phyloP scores from a whole-genome alignment of 1,140 invertebrate species.

The Halictus rubicundus region DNA sequence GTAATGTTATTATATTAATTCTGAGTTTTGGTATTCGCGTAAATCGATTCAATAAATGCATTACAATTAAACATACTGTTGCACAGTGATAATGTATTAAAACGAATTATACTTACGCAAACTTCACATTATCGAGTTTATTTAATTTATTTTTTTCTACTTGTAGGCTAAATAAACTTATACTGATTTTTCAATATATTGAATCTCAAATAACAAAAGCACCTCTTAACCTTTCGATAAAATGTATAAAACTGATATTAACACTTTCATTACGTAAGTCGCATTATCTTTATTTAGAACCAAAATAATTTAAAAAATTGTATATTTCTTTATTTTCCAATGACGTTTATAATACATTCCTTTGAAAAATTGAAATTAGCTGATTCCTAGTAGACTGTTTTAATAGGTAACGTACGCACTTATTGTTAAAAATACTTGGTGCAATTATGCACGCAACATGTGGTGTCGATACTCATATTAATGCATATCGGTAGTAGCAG shows the following conservation, averaged over 20 bases:
- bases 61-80: neutral
- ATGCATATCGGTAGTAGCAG: neutral
- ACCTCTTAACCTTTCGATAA: constrained; percentile 39
- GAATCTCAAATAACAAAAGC: constrained; percentile 16
- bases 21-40: neutral
- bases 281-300: constrained; percentile 44
- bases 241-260: constrained; percentile 39
- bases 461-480: constrained; percentile 5
- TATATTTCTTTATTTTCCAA: neutral
- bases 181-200: neutral
- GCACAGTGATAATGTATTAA: neutral
- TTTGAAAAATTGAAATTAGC: constrained; percentile 17
- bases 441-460: constrained; percentile 33
- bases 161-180: constrained; percentile 1
- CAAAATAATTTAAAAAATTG: constrained; percentile 25
- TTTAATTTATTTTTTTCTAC: neutral
- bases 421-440: constrained; percentile 41
- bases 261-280: constrained; percentile 48
- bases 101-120: neutral
- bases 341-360: constrained; percentile 17
- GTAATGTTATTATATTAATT: neutral
- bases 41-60: neutral
- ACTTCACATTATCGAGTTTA: constrained; percentile 1
- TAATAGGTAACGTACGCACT: constrained; percentile 33
- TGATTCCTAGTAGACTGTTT: constrained; percentile 27